phyloP scores from a whole-genome alignment of 2,113 vertebrate species.

The Micromys minutus region DNA sequence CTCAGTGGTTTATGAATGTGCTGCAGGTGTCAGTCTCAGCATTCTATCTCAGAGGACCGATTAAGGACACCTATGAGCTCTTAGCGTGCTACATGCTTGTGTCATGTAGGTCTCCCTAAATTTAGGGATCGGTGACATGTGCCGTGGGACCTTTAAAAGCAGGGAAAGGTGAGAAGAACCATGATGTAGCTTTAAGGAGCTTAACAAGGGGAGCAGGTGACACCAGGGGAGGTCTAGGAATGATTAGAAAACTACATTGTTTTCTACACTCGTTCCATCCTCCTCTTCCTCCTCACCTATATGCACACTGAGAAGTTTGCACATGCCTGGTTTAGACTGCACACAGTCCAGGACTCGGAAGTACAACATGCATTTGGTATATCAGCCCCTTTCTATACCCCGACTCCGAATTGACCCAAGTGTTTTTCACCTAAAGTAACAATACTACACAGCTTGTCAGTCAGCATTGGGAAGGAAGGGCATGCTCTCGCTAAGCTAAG shows the following conservation, averaged over 20 bases:
- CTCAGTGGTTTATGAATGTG: slow-evolving; percentile 31
- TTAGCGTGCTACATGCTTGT: background rate
- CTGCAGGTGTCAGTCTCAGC: slow-evolving; percentile 16
- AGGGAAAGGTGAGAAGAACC: slow-evolving; percentile 60
- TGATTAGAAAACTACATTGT: slow-evolving; percentile 69
- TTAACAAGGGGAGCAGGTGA: slow-evolving; percentile 70
- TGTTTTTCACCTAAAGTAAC: slow-evolving; percentile 72
- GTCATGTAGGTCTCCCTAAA: slow-evolving; percentile 40
- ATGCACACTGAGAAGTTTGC: slow-evolving; percentile 73
- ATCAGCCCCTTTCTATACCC: slow-evolving; percentile 53
- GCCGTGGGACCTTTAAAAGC: slow-evolving; percentile 51
- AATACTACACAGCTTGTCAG: slow-evolving; percentile 63
- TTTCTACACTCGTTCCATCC: slow-evolving; percentile 39
- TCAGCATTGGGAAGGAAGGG: slow-evolving; percentile 77
- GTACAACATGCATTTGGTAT: background rate
- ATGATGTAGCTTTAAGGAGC: slow-evolving; percentile 72
- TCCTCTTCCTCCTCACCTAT: slow-evolving; percentile 71
- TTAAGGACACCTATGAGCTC: slow-evolving; percentile 20
- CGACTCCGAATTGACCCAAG: slow-evolving; percentile 61
- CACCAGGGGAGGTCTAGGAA: slow-evolving; percentile 60
- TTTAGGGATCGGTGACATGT: slow-evolving; percentile 43
- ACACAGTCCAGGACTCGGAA: slow-evolving; percentile 58
- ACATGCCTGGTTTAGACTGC: slow-evolving; percentile 41
- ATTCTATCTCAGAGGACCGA: slow-evolving; percentile 38
- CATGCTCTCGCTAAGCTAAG: slow-evolving; percentile 59